Base-by-base conservation (phyloP, 30 jellyfish, hydroid and myxozoan genomes). In the Catostylus mosaicus region DNA sequence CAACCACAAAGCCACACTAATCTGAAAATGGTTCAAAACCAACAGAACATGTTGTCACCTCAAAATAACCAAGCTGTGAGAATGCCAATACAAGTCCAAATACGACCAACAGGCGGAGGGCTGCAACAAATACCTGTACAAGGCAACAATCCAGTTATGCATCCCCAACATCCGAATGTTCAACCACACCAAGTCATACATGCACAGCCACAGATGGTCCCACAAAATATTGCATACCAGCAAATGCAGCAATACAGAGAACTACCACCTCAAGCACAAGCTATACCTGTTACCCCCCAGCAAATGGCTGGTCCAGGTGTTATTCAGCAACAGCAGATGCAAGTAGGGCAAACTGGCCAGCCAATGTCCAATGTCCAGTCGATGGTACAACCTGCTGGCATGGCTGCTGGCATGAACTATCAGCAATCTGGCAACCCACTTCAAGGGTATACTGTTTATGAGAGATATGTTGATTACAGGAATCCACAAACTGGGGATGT, bases 391-490 rank as follows among this genome's bases (percentile, higher is more conserved):
- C 59, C 67, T 27, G 37, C 86, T 27, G 63, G 63, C 2, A 50
- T 50, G 63, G 24, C 63, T 4, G 6, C 63, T 10, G 86, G 83
- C 1, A 46, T 72, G 29, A 51, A 48, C 22, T 70, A 19, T 33
- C 69, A 72, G 14, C 60, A 43, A 37, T 32, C 66, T 3, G 29
- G 63, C 18, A 69, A 38, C 66, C 77, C 75, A 3, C 30, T 34
- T 18, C 82, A 46, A 33, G 89, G 89, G 19, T 67, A 66, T 33
- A 67, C 84, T 20, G 91, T 81, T 16, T 81, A 67, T 81, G 91
- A 81, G 32, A 48, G 91, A 54, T 81, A 56, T 52, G 91, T 66
- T 1, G 80, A 81, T 48, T 81, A 81, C 38, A 48, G 84, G 71
- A 48, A 67, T 33, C 91, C 91, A 18, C 54, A 29, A 38, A 65